phyloP scores from a whole-genome alignment of 2,113 vertebrate species.

The Apeltes quadracus region DNA sequence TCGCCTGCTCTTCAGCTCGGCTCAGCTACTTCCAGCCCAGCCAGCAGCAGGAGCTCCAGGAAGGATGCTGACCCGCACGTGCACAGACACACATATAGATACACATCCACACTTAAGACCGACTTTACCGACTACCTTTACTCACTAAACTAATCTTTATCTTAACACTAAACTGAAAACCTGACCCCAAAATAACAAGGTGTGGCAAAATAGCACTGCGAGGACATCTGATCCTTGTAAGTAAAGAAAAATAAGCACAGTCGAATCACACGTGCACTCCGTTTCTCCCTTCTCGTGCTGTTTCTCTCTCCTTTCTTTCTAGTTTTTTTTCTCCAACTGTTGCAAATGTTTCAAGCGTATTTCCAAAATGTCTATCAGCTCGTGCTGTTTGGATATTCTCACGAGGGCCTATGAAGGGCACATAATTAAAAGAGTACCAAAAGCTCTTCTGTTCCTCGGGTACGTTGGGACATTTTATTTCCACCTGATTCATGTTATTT shows the following conservation, averaged over 20 bases:
- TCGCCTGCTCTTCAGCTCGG: constrained; percentile 51
- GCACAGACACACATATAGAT: constrained; percentile 15
- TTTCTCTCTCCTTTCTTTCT: constrained; percentile 5
- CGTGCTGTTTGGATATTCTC: constrained; percentile 26
- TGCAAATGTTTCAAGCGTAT: constrained; percentile 11
- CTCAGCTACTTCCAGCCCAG: constrained; percentile 48
- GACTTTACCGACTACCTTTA: constrained; percentile 15
- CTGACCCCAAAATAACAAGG: constrained; percentile 16
- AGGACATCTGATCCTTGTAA: constrained; percentile 14
- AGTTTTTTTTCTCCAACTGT: constrained; percentile 7
- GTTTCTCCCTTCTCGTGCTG: neutral
- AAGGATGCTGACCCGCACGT: constrained; percentile 34
- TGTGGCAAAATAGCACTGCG: constrained; percentile 12
- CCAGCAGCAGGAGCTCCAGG: constrained; percentile 47
- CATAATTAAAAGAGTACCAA: constrained; percentile 48
- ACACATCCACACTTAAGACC: constrained; percentile 6
- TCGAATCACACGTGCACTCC: neutral
- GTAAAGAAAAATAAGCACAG: constrained; percentile 23
- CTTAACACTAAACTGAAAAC: constrained; percentile 24
- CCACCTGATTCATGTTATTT: constrained; percentile 41
- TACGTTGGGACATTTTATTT: constrained; percentile 23
- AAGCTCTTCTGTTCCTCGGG: constrained; percentile 28
- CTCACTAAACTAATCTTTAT: constrained; percentile 25
- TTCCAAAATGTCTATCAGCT: constrained; percentile 21
- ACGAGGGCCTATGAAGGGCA: constrained; percentile 40